These are phyloP conservation scores for Apamea anceps DNA, from an alignment of 2,888 invertebrate genomes.

Conservation along the genomic window DNA sequence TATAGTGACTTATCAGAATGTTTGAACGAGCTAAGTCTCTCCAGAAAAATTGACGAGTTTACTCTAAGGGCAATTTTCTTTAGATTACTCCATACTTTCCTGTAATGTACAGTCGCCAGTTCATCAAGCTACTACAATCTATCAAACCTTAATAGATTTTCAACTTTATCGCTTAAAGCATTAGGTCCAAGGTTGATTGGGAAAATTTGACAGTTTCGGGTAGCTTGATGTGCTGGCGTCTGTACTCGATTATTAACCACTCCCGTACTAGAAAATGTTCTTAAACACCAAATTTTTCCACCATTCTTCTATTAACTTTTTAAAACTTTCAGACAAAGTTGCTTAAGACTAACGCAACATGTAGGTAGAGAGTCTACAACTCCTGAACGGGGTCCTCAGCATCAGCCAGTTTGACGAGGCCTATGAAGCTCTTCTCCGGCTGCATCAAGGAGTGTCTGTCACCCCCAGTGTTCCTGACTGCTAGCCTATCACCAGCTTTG, in stretches of 20 bases:
- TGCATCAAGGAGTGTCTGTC: slow-evolving; percentile 93
- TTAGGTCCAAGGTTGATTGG: too few relatives aligned
- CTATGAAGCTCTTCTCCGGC: slow-evolving; percentile 95
- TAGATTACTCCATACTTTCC: background rate
- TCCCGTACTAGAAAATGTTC: slow-evolving; percentile 27
- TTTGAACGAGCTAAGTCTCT: slow-evolving; percentile 12
- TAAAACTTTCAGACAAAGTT: slow-evolving; percentile 24
- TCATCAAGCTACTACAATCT: too few relatives aligned
- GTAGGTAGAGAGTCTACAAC: slow-evolving; percentile 68
- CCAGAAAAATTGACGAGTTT: slow-evolving; percentile 5
- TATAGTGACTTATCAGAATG: slow-evolving; percentile 2
- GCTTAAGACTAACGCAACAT: slow-evolving; percentile 36
- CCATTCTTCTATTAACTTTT: slow-evolving; percentile 21
- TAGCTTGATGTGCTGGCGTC: too few relatives aligned
- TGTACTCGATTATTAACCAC: slow-evolving; percentile 1
- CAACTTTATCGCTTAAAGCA: too few relatives aligned
- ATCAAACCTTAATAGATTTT: too few relatives aligned
- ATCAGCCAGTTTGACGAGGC: slow-evolving; percentile 93
- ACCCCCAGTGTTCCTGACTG: slow-evolving; percentile 93
- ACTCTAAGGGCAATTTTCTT: slow-evolving; percentile 5
- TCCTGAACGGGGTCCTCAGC: slow-evolving; percentile 83
- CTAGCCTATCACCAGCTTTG: slow-evolving; percentile 91
- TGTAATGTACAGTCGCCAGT: slow-evolving; percentile 2
- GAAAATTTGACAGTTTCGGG: too few relatives aligned
- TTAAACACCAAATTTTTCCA: slow-evolving; percentile 12